A percentile compares a stretch with the other conserved stretches of the same genome.
Evolutionary conservation across 2,113 vertebrate species (phyloP).

Genomic region (Kryptolebias marmoratus): DNA sequence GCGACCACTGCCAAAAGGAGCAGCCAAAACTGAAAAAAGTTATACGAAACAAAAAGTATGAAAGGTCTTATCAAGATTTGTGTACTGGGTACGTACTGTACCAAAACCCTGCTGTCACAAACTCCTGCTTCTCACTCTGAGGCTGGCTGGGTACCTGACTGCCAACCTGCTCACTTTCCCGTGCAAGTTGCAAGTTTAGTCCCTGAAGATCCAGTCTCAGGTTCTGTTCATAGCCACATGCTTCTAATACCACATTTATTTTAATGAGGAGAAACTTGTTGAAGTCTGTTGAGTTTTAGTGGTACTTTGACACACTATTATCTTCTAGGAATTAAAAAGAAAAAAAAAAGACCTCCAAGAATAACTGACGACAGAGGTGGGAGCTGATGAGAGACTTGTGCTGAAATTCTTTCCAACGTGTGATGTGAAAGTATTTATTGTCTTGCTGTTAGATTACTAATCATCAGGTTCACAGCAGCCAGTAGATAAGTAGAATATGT

Average conservation of each 20-base stretch:
- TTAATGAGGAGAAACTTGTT: conserved; percentile 6
- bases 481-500: not conserved
- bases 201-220: conserved; percentile 13
- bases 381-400: conserved; percentile 6
- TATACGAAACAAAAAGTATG: too few species aligned
- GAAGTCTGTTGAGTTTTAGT: conserved; percentile 21
- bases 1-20: too few species aligned
- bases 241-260: conserved; percentile 13
- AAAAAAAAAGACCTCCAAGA: not conserved
- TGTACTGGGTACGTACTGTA: too few species aligned
- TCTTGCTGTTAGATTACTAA: conserved; percentile 1
- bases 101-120: not conserved
- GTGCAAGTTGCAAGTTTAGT: conserved; percentile 1
- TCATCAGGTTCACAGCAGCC: not conserved
- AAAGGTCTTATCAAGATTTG: too few species aligned
- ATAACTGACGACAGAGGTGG: conserved; percentile 12
- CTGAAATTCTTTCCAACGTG: conserved; percentile 7
- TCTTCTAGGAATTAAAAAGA: conserved; percentile 10
- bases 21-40: too few species aligned
- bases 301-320: conserved; percentile 15
- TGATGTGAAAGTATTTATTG: conserved; percentile 8
- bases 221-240: not conserved
- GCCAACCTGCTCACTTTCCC: conserved; percentile 1
- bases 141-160: conserved; percentile 1
- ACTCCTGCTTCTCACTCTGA: not conserved